A percentile compares a stretch with the other conserved stretches of the same genome.
These are phyloP conservation scores for Gnathonemus longibarbis DNA, from an alignment of 2,113 vertebrate genomes.

Conservation along the genomic window DNA sequence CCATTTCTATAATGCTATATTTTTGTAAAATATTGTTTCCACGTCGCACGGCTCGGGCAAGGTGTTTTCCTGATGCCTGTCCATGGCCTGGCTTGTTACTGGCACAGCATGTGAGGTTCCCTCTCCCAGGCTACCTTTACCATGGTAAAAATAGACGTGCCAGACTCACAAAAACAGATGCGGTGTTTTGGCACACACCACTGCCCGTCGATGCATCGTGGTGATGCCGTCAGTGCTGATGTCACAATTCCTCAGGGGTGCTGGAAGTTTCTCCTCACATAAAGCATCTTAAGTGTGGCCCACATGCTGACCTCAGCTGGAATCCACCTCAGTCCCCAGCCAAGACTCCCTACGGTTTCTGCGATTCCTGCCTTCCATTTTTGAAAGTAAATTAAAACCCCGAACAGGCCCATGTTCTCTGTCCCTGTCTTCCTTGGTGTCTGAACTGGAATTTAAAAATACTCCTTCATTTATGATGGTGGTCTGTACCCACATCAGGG, in stretches of 20 bases:
- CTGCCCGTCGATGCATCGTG: background rate
- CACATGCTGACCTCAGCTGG: background rate
- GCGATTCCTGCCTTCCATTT: background rate
- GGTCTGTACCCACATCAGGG: background rate
- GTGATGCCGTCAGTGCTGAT: background rate
- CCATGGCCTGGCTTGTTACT: background rate
- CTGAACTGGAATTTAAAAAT: background rate
- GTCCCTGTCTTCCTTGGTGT: background rate
- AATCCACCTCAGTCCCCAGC: background rate
- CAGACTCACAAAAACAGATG: background rate
- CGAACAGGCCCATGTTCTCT: background rate
- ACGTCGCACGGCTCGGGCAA: background rate
- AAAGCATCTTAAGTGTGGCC: background rate
- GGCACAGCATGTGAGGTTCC: background rate
- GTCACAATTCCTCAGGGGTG: background rate
- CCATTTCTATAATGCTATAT: background rate
- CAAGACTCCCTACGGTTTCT: background rate
- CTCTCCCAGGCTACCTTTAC: background rate
- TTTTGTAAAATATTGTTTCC: background rate
- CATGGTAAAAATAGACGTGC: background rate
- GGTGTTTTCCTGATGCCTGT: too few relatives aligned
- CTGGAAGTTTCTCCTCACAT: background rate
- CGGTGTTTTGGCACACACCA: background rate
- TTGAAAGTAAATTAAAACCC: background rate
- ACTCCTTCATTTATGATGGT: background rate